A percentile compares a stretch with the other conserved stretches of the same genome.
These are phyloP conservation scores for Istiophorus platypterus DNA, from an alignment of 2,113 vertebrate species.

Conservation along the genomic window DNA sequence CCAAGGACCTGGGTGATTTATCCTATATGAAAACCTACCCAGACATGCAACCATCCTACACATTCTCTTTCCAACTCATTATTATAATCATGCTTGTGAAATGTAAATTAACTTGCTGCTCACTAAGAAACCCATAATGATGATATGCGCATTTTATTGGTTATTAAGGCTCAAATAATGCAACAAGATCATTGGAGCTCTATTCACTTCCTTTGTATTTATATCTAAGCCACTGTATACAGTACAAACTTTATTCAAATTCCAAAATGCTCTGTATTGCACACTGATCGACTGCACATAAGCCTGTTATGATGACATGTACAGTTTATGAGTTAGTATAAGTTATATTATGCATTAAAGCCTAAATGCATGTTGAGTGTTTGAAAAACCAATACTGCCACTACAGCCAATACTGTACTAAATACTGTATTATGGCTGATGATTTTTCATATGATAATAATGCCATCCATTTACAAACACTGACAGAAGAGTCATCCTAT, in stretches of 20 bases:
- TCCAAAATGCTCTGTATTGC: conserved; percentile 61
- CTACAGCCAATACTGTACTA: conserved; percentile 35
- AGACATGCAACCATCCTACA: not conserved
- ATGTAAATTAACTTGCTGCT: not conserved
- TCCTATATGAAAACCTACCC: not conserved
- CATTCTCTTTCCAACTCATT: not conserved
- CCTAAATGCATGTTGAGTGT: conserved; percentile 13
- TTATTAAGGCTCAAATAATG: conserved; percentile 28
- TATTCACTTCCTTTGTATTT: conserved; percentile 18
- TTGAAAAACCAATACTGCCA: conserved; percentile 39
- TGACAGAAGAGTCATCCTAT: conserved; percentile 30
- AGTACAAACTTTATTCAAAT: conserved; percentile 65
- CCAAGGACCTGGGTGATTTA: not conserved
- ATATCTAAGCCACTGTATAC: conserved; percentile 45
- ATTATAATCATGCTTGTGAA: not conserved
- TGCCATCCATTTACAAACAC: conserved; percentile 45
- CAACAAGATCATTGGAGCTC: conserved; percentile 4
- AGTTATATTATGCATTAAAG: conserved; percentile 36
- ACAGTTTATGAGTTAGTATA: conserved; percentile 41
- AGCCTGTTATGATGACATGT: conserved; percentile 46
- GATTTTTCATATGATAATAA: conserved; percentile 26
- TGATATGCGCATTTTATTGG: conserved; percentile 42
- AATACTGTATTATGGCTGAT: conserved; percentile 14
- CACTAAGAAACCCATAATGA: conserved; percentile 14
- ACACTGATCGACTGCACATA: conserved; percentile 60